Evolutionary conservation across 2,888 invertebrate genomes (phyloP).

Genomic region (Acanthosepion esculentum): DNA sequence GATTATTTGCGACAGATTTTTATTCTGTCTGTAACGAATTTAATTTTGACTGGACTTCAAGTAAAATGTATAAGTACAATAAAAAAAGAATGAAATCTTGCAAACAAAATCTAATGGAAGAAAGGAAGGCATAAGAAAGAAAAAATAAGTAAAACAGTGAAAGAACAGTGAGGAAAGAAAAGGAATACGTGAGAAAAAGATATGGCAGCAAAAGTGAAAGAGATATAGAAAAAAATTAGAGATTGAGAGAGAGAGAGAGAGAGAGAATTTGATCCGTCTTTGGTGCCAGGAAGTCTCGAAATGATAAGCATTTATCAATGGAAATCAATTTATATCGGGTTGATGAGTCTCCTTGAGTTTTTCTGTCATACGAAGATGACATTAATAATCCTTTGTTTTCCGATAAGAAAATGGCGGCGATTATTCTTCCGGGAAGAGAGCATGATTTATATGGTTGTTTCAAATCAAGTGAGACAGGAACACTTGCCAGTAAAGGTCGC

Average conservation of each 20-base stretch:
- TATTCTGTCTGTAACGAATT: too few relatives aligned
- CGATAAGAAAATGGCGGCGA: slow-evolving; percentile 18
- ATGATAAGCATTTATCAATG: slow-evolving; percentile 23
- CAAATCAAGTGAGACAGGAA: neutral
- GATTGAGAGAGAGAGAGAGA: neutral
- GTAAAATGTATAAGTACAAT: too few relatives aligned
- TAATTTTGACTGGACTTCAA: too few relatives aligned
- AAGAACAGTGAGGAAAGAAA: neutral
- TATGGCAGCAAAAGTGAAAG: neutral
- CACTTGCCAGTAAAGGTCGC: neutral
- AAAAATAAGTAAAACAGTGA: too few relatives aligned
- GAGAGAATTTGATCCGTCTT: neutral
- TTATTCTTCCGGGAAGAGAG: neutral
- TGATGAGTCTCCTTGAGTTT: slow-evolving; percentile 33
- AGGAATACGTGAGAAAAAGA: neutral
- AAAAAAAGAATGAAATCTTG: too few relatives aligned
- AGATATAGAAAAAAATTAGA: neutral
- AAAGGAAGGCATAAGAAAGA: too few relatives aligned
- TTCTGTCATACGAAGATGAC: slow-evolving; percentile 33
- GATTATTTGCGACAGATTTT: too few relatives aligned
- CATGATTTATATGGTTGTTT: slow-evolving; percentile 13
- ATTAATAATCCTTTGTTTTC: slow-evolving; percentile 13
- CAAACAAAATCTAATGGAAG: too few relatives aligned
- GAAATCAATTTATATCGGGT: slow-evolving; percentile 33
- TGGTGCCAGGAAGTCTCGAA: slow-evolving; percentile 2